Evolutionary conservation across 2,797 vertebrate species (phyloP).

Genomic region (Danio aesculapii): DNA sequence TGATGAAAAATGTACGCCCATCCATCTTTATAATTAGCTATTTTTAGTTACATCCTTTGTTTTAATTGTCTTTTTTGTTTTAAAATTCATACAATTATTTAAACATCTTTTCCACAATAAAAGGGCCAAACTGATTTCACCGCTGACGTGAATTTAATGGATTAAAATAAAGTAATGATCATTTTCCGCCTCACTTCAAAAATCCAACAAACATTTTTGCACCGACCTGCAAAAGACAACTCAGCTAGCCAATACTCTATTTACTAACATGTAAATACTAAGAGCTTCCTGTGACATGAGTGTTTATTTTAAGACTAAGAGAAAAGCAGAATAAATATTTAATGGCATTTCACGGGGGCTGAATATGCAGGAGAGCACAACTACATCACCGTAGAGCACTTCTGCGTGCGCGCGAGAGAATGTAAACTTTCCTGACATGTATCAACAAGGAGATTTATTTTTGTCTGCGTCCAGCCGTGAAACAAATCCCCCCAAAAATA

Average conservation of each 20-base stretch:
- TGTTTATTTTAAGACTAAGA: conserved; percentile 43
- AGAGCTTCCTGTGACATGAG: background rate
- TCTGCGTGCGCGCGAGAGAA: conserved; percentile 15
- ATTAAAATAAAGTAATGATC: background rate
- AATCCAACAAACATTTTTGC: background rate
- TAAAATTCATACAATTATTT: background rate
- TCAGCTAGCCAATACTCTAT: background rate
- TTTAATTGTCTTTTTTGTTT: background rate
- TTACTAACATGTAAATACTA: background rate
- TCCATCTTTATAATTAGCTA: too few species aligned
- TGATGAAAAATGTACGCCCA: too few species aligned
- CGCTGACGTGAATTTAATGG: background rate
- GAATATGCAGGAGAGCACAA: background rate
- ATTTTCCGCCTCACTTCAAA: background rate
- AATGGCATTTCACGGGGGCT: conserved; percentile 14
- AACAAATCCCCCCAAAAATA: conserved; percentile 27
- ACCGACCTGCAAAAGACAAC: background rate
- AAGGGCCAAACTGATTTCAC: background rate
- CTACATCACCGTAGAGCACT: conserved; percentile 18
- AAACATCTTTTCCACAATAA: background rate
- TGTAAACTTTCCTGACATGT: conserved; percentile 51
- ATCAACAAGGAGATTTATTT: conserved; percentile 50
- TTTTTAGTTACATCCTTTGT: too few species aligned
- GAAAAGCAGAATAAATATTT: conserved; percentile 39
- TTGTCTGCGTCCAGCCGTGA: conserved; percentile 39